Conservation (phyloP, 2,113 vertebrate species). For the Origma solitaria region DNA sequence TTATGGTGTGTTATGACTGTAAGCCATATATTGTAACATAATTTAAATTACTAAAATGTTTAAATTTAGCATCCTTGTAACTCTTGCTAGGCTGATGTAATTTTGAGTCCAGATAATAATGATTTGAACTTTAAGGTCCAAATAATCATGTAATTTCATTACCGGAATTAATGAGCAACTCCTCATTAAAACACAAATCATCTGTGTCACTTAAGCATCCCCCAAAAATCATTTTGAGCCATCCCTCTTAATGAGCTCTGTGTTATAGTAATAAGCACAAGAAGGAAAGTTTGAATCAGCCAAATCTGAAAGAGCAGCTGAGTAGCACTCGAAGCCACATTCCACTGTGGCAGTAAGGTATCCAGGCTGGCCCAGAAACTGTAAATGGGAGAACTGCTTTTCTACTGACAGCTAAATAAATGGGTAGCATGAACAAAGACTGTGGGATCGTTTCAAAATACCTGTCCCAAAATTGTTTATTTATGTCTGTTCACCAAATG, state of each 20-base stretch:
- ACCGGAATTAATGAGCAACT: neutral
- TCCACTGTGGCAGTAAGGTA: neutral
- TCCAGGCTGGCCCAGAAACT: neutral
- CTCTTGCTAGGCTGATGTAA: neutral
- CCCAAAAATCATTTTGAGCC: neutral
- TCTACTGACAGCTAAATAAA: neutral
- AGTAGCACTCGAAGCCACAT: neutral
- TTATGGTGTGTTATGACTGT: neutral
- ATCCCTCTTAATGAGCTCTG: neutral
- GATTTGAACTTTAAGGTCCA: neutral
- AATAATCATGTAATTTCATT: neutral
- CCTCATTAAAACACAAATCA: neutral
- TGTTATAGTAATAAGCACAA: neutral
- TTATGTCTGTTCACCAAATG: neutral
- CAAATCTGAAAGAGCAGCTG: neutral
- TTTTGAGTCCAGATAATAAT: neutral
- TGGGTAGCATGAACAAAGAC: neutral
- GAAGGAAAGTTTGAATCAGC: neutral
- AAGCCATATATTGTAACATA: neutral
- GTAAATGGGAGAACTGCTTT: neutral
- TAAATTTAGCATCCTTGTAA: neutral
- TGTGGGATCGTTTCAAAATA: neutral
- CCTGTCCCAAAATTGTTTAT: neutral
- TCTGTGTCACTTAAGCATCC: neutral
- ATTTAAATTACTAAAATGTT: neutral